Conservation (phyloP, 2,113 vertebrate species). For the Bos javanicus region DNA sequence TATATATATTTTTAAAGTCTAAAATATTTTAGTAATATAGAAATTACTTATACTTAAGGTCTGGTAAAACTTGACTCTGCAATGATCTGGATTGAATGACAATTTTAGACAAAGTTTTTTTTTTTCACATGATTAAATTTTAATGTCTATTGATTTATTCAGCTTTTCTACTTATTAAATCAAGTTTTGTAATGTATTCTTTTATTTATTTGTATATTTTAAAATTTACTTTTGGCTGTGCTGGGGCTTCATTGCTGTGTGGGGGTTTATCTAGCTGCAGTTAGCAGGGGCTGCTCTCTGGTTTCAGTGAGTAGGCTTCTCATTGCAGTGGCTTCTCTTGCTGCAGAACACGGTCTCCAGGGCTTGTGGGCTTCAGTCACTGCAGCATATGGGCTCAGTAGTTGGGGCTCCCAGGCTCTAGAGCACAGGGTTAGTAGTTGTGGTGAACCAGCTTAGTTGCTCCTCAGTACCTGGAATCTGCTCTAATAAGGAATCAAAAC, state of each 20-base stretch:
- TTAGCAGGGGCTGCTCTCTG: accelerated
- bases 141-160: background rate
- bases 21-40: background rate
- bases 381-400: accelerated
- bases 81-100: background rate
- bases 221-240: background rate
- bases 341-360: background rate
- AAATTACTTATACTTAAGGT: background rate
- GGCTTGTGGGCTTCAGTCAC: accelerated
- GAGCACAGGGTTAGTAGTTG: background rate
- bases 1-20: background rate
- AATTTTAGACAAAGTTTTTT: background rate
- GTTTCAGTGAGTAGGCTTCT: accelerated
- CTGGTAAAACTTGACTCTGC: background rate
- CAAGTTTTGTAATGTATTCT: background rate
- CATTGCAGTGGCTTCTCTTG: background rate
- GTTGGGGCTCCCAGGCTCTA: background rate
- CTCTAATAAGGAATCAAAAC: background rate
- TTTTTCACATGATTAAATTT: background rate
- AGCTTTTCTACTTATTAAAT: background rate
- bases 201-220: background rate
- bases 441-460: background rate
- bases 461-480: accelerated
- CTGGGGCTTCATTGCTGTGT: background rate
- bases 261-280: background rate